A percentile compares a stretch with the other conserved stretches of the same genome.
These are phyloP conservation scores for Xylota sylvarum DNA, from an alignment of 2,888 invertebrate species.

Conservation along the genomic window DNA sequence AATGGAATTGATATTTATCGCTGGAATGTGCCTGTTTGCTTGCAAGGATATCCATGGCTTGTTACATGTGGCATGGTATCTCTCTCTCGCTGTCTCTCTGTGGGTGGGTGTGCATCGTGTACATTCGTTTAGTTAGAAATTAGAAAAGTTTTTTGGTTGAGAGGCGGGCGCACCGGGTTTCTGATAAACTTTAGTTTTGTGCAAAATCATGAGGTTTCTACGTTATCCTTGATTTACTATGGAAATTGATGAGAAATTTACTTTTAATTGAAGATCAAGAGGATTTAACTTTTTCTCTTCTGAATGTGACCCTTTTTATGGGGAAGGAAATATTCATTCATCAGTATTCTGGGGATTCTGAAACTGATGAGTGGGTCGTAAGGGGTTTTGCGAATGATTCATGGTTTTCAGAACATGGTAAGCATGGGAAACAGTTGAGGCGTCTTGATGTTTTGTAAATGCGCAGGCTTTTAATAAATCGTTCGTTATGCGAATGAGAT, in stretches of 20 bases:
- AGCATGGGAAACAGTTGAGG: background rate
- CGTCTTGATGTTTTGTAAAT: background rate
- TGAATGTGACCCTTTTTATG: background rate
- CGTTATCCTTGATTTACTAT: constrained; percentile 28
- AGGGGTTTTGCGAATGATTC: constrained; percentile 1
- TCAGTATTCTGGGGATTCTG: constrained; percentile 8
- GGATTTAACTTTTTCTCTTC: constrained; percentile 37
- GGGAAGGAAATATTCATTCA: constrained; percentile 1
- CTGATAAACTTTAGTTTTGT: constrained; percentile 34
- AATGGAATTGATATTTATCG: constrained; percentile 37
- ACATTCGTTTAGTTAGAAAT: constrained; percentile 20
- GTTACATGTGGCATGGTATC: background rate
- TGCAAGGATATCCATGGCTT: background rate
- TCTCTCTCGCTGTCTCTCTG: no score
- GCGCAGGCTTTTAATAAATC: background rate
- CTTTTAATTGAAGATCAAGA: constrained; percentile 57
- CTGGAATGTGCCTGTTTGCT: background rate
- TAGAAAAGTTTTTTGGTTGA: constrained; percentile 42
- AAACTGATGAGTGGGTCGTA: background rate
- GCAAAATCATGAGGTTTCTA: constrained; percentile 34
- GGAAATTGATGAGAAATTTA: constrained; percentile 47
- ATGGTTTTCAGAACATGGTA: constrained; percentile 1
- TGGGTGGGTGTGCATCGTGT: constrained; percentile 6
- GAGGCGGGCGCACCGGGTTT: background rate
- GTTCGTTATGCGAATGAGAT: background rate